Percentiles rank a stretch among this genome's conserved stretches.
These are phyloP conservation scores for Ellobium chinense DNA, from an alignment of 2,888 invertebrate genomes.

Conservation along the genomic window DNA sequence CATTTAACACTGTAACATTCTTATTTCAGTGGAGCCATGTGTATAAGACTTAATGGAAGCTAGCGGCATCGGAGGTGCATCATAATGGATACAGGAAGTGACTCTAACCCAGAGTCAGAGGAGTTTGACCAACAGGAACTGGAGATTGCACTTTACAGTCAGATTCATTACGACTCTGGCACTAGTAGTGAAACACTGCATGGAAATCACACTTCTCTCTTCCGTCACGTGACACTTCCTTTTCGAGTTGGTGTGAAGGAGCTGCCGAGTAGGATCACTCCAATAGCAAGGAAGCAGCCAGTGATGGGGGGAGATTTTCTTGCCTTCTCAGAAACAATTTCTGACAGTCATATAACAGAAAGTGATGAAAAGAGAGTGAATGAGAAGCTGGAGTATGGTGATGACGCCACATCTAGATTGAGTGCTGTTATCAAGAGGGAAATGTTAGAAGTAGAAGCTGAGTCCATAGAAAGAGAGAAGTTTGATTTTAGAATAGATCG, in stretches of 20 bases:
- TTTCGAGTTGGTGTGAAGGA: constrained; percentile 20
- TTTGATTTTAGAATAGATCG: no score
- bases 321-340: constrained; percentile 19
- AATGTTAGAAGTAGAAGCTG: no score
- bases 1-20: no score
- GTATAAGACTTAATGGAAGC: no score
- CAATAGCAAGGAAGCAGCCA: background rate
- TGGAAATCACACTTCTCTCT: background rate
- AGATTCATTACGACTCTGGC: constrained; percentile 44
- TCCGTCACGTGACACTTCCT: background rate
- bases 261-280: constrained; percentile 7
- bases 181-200: background rate
- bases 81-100: background rate
- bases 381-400: no score
- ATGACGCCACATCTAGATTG: no score
- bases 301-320: constrained; percentile 20
- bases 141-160: constrained; percentile 52
- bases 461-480: no score
- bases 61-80: no score
- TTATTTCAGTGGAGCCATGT: no score
- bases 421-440: no score
- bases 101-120: constrained; percentile 24
- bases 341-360: background rate
- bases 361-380: no score
- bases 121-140: constrained; percentile 41